Conservation (phyloP, 2,888 invertebrate species). For the Thecophora atra region DNA sequence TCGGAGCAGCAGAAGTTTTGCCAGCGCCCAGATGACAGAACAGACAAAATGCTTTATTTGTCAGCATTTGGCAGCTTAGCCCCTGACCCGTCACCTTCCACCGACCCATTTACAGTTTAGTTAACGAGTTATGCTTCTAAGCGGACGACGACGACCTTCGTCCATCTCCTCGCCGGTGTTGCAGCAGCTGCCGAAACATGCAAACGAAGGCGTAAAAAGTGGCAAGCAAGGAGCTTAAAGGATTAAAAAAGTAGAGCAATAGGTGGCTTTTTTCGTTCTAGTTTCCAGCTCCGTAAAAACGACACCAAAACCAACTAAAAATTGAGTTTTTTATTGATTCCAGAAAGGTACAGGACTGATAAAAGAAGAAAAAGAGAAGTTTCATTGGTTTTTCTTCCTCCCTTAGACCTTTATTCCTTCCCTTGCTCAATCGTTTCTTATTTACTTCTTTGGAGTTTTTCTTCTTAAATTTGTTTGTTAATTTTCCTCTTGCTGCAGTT, state of each 20-base stretch:
- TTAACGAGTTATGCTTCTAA: neutral
- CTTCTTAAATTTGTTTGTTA: no score
- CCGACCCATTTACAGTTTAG: neutral
- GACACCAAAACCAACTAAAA: no score
- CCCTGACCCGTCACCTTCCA: neutral
- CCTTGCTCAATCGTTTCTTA: no score
- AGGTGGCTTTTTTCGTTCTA: neutral
- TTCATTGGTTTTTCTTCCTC: neutral
- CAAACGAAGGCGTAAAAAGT: neutral
- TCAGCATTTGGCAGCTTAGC: conserved; percentile 5
- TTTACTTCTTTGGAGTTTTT: no score
- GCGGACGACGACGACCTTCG: neutral
- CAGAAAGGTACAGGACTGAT: no score
- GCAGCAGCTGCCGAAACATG: neutral
- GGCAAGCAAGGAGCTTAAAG: conserved; percentile 1
- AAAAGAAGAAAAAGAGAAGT: neutral
- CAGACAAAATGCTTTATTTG: conserved; percentile 9
- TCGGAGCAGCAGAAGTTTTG: neutral
- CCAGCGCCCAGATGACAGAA: neutral
- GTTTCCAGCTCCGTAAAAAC: no score
- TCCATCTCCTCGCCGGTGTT: neutral
- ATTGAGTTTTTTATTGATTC: no score
- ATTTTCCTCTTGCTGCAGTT: no score
- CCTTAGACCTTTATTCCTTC: no score
- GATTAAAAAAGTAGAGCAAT: neutral